A percentile compares a stretch with the other conserved stretches of the same genome.
These are phyloP conservation scores for Drosophila gaucha DNA, from an alignment of 2,888 invertebrate species.

Conservation along the genomic window DNA sequence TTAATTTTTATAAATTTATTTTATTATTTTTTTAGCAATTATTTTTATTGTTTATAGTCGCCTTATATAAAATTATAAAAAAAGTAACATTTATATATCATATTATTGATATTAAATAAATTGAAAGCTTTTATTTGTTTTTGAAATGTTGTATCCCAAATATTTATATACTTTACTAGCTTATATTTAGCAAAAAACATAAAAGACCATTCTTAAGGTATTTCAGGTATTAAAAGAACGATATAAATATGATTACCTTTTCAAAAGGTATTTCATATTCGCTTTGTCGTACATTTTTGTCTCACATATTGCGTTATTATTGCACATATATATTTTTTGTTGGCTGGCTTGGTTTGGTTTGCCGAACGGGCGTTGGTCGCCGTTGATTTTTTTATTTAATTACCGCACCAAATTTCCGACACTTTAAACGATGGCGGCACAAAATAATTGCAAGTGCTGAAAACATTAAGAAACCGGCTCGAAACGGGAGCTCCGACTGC, in stretches of 20 bases:
- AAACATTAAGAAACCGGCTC: constrained; percentile 76
- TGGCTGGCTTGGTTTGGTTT: constrained; percentile 17
- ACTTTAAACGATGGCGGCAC: constrained; percentile 78
- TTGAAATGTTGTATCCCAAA: too few species aligned
- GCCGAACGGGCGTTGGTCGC: constrained; percentile 66
- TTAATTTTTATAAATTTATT: too few species aligned
- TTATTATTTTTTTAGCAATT: too few species aligned
- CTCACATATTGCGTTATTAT: constrained; percentile 20
- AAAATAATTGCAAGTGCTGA: constrained; percentile 80
- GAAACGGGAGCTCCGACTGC: constrained; percentile 42
- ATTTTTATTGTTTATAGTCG: too few species aligned
- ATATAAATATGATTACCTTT: too few species aligned
- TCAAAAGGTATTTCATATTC: constrained; percentile 40
- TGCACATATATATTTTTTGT: constrained; percentile 3
- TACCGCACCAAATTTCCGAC: constrained; percentile 81
- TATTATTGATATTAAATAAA: too few species aligned
- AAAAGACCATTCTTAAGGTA: too few species aligned
- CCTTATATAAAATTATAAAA: too few species aligned
- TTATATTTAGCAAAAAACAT: too few species aligned
- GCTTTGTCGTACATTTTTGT: constrained; percentile 9
- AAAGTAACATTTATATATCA: too few species aligned
- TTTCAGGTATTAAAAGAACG: not conserved
- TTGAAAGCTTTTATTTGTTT: too few species aligned
- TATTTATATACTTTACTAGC: too few species aligned
- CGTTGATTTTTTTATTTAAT: constrained; percentile 78